These are phyloP conservation scores for Mylabris phalerata DNA, from an alignment of 1,140 invertebrate species.

Conservation along the genomic window DNA sequence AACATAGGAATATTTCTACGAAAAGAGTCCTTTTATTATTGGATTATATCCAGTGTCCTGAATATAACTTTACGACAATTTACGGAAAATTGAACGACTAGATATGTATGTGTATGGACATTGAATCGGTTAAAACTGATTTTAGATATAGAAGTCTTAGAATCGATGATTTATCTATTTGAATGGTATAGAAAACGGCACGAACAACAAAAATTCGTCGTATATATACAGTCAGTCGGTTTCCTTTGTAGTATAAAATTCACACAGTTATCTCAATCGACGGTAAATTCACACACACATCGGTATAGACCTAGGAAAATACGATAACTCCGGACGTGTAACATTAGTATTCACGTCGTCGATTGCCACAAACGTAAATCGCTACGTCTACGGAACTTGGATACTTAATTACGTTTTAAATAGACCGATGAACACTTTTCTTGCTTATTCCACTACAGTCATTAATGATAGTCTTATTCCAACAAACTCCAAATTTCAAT, in stretches of 20 bases:
- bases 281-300: background rate
- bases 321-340: constrained; percentile 5
- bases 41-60: constrained; percentile 16
- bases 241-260: constrained; percentile 1
- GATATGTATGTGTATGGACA: constrained; percentile 3
- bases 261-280: too few species aligned
- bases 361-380: constrained; percentile 21
- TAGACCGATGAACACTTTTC: background rate
- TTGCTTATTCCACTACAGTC: too few species aligned
- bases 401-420: constrained; percentile 23
- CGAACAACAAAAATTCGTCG: constrained; percentile 2
- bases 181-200: background rate
- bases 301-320: background rate
- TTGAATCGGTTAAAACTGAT: background rate
- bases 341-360: constrained; percentile 19
- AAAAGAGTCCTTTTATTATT: constrained; percentile 14
- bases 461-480: too few species aligned
- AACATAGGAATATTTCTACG: too few species aligned
- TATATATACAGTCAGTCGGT: background rate
- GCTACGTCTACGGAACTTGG: constrained; percentile 14
- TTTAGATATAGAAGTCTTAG: background rate
- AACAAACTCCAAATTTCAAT: too few species aligned
- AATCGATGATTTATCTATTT: constrained; percentile 7
- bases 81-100: constrained; percentile 10
- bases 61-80: constrained; percentile 12